phyloP scores from a whole-genome alignment of 2,888 invertebrate species.

The Hedychridium roseum region DNA sequence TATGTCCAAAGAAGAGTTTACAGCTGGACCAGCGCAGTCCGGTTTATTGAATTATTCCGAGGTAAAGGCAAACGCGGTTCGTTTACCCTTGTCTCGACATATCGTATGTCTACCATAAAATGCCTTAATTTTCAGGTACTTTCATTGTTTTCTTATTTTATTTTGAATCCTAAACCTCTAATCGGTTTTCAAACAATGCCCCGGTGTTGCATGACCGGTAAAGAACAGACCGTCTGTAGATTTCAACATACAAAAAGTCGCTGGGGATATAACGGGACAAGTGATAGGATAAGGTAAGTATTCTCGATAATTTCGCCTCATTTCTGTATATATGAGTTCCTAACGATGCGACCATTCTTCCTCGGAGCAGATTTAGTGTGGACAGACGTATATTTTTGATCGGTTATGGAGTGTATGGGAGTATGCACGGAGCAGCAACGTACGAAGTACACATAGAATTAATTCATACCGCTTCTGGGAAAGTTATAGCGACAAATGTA shows the following conservation, averaged over 20 bases:
- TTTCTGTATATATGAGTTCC: not conserved
- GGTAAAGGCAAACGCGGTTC: too few species aligned
- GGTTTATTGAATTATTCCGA: conserved; percentile 80
- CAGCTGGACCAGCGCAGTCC: conserved; percentile 78
- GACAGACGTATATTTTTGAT: conserved; percentile 83
- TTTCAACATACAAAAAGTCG: conserved; percentile 81
- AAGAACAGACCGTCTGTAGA: conserved; percentile 77
- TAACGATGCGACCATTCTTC: not conserved
- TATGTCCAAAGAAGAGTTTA: conserved; percentile 88
- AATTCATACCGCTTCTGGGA: conserved; percentile 78
- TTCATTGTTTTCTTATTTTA: conserved; percentile 75
- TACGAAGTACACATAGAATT: conserved; percentile 82
- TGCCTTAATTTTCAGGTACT: conserved; percentile 66
- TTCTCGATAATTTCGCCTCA: not conserved
- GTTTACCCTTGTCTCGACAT: conserved; percentile 7
- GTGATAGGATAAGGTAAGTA: conserved; percentile 76
- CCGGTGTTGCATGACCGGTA: conserved; percentile 80
- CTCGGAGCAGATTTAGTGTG: conserved; percentile 81
- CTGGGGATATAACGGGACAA: conserved; percentile 87
- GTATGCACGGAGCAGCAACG: conserved; percentile 80
- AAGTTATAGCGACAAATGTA: conserved; percentile 77
- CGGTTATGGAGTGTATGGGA: conserved; percentile 86
- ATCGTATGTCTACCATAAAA: not conserved
- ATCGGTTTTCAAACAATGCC: conserved; percentile 77
- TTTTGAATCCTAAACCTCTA: conserved; percentile 79